phyloP scores from a whole-genome alignment of 2,888 invertebrate species.

The Dascillus cervinus region DNA sequence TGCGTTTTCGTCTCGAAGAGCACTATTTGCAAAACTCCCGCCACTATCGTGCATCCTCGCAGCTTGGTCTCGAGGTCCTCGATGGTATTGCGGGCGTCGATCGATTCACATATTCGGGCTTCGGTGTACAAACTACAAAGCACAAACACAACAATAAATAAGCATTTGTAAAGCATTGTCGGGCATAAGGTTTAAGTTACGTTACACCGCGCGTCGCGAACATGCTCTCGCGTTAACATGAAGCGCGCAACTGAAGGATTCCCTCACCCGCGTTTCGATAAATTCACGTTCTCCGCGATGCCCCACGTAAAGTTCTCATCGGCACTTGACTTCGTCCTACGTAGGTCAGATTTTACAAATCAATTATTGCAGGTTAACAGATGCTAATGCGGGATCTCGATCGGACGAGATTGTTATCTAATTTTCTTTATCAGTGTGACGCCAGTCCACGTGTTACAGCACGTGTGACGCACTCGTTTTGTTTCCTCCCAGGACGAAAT shows the following conservation, averaged over 20 bases:
- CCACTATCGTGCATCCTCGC: conserved; percentile 64
- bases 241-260: conserved; percentile 12
- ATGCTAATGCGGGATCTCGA: too few species aligned
- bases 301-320: too few species aligned
- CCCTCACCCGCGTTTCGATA: conserved; percentile 11
- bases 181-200: conserved; percentile 9
- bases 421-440: too few species aligned
- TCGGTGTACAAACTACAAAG: conserved; percentile 3
- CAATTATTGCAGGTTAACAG: too few species aligned
- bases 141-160: conserved; percentile 8
- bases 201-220: conserved; percentile 14
- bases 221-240: conserved; percentile 11
- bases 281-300: conserved; percentile 7
- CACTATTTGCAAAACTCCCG: conserved; percentile 69
- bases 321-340: too few species aligned
- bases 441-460: too few species aligned
- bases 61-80: conserved; percentile 41
- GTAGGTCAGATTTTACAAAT: conserved; percentile 11
- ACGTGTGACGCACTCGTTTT: too few species aligned
- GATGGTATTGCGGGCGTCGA: conserved; percentile 51
- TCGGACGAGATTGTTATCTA: too few species aligned
- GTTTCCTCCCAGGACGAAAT: too few species aligned
- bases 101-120: conserved; percentile 46
- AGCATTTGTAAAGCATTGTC: conserved; percentile 13
- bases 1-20: conserved; percentile 49